phyloP scores from a whole-genome alignment of 2,888 invertebrate genomes.

The Lasioglossum vierecki region DNA sequence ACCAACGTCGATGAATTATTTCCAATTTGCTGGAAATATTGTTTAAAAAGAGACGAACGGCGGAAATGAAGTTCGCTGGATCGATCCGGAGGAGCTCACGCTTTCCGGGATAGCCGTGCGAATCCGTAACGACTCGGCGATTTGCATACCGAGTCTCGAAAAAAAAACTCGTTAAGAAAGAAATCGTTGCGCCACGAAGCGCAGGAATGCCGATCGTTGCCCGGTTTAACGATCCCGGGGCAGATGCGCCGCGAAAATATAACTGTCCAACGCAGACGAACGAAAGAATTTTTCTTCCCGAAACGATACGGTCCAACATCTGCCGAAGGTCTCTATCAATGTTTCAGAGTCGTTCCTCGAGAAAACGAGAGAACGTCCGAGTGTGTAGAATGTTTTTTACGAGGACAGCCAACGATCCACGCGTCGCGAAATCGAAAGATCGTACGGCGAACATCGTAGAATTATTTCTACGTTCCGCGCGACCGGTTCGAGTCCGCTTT shows the following conservation, averaged over 20 bases:
- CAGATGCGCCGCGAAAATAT: slow-evolving; percentile 15
- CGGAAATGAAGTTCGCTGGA: background rate
- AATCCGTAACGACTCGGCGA: background rate
- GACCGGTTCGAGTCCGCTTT: background rate
- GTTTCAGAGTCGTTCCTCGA: background rate
- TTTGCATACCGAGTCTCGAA: background rate
- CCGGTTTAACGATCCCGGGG: background rate
- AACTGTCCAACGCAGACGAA: background rate
- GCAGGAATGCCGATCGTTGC: background rate
- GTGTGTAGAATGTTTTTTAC: background rate
- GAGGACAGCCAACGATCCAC: background rate
- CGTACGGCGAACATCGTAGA: background rate
- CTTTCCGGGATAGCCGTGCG: background rate
- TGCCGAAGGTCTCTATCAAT: background rate
- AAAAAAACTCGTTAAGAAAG: slow-evolving; percentile 3
- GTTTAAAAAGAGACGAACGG: background rate
- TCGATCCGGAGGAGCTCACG: background rate
- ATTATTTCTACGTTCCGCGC: slow-evolving; percentile 7
- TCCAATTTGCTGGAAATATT: background rate
- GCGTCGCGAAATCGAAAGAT: background rate
- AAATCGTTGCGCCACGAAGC: background rate
- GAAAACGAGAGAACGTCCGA: background rate
- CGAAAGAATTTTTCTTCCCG: background rate
- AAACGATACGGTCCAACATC: background rate
- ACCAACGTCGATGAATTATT: too few relatives aligned